phyloP scores from a whole-genome alignment of 1,140 invertebrate genomes.

The Drosophila tani region DNA sequence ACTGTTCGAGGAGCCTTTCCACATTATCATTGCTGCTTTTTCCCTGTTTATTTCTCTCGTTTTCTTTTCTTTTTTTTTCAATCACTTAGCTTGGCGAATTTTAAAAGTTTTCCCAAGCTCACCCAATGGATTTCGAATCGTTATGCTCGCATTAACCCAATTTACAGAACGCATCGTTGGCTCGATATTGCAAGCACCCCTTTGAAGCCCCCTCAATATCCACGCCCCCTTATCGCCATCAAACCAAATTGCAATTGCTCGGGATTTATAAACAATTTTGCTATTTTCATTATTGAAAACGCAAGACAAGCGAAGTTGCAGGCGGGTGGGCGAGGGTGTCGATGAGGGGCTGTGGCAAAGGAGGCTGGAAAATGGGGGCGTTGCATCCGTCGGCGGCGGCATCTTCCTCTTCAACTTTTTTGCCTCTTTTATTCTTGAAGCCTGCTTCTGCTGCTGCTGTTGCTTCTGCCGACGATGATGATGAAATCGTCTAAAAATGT shows the following conservation, averaged over 20 bases:
- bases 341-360: neutral
- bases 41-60: neutral
- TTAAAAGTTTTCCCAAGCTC: conserved; percentile 31
- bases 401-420: conserved; percentile 11
- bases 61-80: conserved; percentile 6
- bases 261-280: conserved; percentile 66
- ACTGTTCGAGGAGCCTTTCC: neutral
- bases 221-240: neutral
- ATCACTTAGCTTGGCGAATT: conserved; percentile 31
- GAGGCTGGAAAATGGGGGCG: conserved; percentile 1
- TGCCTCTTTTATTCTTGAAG: conserved; percentile 12
- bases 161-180: conserved; percentile 38
- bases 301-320: conserved; percentile 27
- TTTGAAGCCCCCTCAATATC: neutral
- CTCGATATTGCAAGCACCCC: neutral
- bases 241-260: conserved; percentile 34
- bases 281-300: conserved; percentile 58
- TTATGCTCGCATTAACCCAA: conserved; percentile 51
- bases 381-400: conserved; percentile 31
- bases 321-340: neutral
- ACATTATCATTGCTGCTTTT: conserved; percentile 11
- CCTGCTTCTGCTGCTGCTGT: conserved; percentile 13
- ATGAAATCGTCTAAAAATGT: conserved; percentile 73
- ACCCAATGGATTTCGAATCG: conserved; percentile 38
- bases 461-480: conserved; percentile 28